Conservation (phyloP, 2,797 vertebrate species). For the Phoebastria nigripes region DNA sequence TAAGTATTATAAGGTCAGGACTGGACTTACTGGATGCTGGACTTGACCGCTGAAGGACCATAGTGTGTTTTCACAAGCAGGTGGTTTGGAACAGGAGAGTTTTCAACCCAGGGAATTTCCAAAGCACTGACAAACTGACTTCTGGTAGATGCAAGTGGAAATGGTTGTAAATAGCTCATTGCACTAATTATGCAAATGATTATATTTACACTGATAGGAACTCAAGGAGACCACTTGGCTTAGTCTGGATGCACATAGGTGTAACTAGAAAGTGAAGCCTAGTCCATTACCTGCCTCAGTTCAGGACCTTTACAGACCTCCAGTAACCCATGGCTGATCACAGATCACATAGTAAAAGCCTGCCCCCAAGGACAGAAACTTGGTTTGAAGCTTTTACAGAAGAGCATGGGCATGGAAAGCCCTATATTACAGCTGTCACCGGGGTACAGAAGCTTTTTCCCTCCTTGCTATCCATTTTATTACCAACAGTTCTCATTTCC, state of each 20-base stretch:
- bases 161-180: background rate
- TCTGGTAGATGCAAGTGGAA: background rate
- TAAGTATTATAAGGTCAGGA: background rate
- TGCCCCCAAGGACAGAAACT: background rate
- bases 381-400: background rate
- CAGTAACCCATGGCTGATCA: background rate
- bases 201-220: background rate
- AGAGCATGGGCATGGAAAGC: background rate
- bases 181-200: background rate
- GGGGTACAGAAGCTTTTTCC: background rate
- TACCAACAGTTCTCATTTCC: conserved; percentile 37
- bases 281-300: background rate
- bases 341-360: background rate
- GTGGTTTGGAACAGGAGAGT: background rate
- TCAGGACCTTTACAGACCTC: background rate
- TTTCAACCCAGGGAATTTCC: background rate
- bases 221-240: background rate
- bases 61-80: background rate
- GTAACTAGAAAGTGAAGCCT: background rate
- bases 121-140: background rate
- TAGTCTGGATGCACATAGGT: background rate
- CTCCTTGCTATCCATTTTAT: conserved; percentile 20
- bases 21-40: background rate
- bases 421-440: background rate
- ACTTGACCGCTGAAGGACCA: background rate